These are phyloP conservation scores for Arrhamphus sclerolepis DNA, from an alignment of 2,797 vertebrate species.

Conservation along the genomic window DNA sequence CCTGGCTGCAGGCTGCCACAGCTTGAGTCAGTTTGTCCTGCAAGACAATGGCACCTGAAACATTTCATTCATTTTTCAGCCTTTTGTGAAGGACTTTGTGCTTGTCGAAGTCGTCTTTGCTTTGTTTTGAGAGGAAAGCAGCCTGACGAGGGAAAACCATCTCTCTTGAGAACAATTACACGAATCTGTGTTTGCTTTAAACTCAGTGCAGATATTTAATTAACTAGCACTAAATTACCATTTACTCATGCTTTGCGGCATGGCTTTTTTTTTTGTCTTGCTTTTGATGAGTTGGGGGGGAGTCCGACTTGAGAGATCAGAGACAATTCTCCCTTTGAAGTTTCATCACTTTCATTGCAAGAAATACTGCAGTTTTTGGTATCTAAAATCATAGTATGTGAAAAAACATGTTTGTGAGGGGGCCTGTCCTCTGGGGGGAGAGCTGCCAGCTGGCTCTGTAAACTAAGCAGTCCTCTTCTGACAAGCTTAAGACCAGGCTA, in stretches of 20 bases:
- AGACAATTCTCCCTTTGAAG: slow-evolving; percentile 31
- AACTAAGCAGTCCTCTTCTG: slow-evolving; percentile 20
- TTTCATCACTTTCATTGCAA: slow-evolving; percentile 24
- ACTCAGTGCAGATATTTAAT: slow-evolving; percentile 37
- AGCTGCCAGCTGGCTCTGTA: slow-evolving; percentile 16
- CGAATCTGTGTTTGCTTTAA: slow-evolving; percentile 25
- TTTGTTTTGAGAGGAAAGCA: slow-evolving; percentile 4
- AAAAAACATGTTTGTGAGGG: slow-evolving; percentile 3
- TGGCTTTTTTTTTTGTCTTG: background rate
- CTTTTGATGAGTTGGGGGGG: too few species aligned
- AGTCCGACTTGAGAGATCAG: slow-evolving; percentile 12
- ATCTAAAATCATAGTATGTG: slow-evolving; percentile 1
- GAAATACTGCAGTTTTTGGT: slow-evolving; percentile 2
- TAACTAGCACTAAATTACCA: slow-evolving; percentile 30
- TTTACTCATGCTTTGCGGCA: slow-evolving; percentile 14
- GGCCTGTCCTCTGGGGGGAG: slow-evolving; percentile 12
- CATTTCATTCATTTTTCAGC: slow-evolving; percentile 7
- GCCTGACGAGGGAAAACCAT: slow-evolving; percentile 4
- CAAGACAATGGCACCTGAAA: slow-evolving; percentile 12
- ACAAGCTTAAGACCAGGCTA: slow-evolving; percentile 41
- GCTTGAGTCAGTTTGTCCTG: background rate
- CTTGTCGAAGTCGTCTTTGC: slow-evolving; percentile 35
- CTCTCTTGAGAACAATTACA: slow-evolving; percentile 33
- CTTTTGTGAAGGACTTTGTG: slow-evolving; percentile 5
- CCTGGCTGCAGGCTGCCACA: slow-evolving; percentile 20